Evolutionary conservation across 2,797 vertebrate genomes (phyloP), one percentile per base, ranked within the genome.

Genomic region (Caiman crocodilus): DNA sequence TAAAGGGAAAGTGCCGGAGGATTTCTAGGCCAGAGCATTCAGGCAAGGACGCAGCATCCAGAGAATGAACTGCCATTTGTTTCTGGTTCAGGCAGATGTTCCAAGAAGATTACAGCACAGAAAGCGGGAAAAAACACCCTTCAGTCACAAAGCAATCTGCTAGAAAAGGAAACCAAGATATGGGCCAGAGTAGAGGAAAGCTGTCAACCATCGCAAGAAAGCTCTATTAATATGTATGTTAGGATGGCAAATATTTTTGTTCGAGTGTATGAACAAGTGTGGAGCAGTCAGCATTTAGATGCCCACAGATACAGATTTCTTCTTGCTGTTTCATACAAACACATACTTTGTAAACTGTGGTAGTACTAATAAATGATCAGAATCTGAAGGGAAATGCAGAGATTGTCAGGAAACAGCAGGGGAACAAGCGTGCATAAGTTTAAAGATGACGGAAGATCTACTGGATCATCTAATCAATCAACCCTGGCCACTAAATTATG

Each of bases 41-140:
- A 1, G 0, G 83, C 65, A 92, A 82, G 63, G 93, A 89, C 3
- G 0, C 6, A 2, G 75, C 1, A 0, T 56, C 56, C 75, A 76
- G 81, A 91, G 81, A 94, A 83, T 85, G 94, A 94, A 79, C 17
- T 83, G 55, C 59, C 4, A 0, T 92, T 94, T 95, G 90, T 92
- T 97, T 93, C 84, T 88, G 83, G 67, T 71, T 93, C 35, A 56
- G 85, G 59, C 76, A 91, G 91, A 93, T 85, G 79, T 90, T 92
- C 85, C 73, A 65, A 73, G 85, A 91, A 77, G 77, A 92, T 92
- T 87, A 90, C 71, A 90, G 64, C 60, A 79, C 81, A 79, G 64
- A 23, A 93, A 92, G 76, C 56, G 73, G 82, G 18, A 13, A 16
- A 77, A 90, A 80, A 87, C 91, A 28, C 21, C 2, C 0, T 20